A percentile compares a stretch with the other conserved stretches of the same genome.
These are phyloP conservation scores for Scomber japonicus DNA, from an alignment of 2,113 vertebrate genomes.

Conservation along the genomic window DNA sequence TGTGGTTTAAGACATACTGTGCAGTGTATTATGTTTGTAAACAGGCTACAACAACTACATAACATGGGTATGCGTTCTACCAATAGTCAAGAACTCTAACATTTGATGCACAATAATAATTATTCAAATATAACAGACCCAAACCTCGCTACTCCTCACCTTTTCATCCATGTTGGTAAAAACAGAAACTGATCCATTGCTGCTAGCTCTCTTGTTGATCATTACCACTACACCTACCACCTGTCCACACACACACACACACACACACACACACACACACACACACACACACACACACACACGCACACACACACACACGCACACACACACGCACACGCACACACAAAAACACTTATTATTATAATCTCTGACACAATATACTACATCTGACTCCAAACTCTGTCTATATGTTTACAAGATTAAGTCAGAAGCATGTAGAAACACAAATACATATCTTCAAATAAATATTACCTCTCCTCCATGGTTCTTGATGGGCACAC, in stretches of 20 bases:
- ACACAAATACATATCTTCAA: background rate
- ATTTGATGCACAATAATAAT: background rate
- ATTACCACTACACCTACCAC: conserved; percentile 66
- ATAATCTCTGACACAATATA: background rate
- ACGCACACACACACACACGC: too few species aligned
- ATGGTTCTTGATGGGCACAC: conserved; percentile 92
- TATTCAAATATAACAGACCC: background rate
- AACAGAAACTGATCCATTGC: conserved; percentile 25
- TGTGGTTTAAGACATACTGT: background rate
- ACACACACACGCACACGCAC: too few species aligned
- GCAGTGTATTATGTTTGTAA: too few species aligned
- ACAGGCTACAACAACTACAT: too few species aligned
- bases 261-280: too few species aligned
- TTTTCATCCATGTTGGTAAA: conserved; percentile 75
- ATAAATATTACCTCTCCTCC: conserved; percentile 87
- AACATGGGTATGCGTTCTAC: too few species aligned
- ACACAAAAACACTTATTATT: conserved; percentile 2
- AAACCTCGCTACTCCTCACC: conserved; percentile 32
- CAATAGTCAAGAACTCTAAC: background rate
- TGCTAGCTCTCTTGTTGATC: conserved; percentile 58
- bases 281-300: too few species aligned
- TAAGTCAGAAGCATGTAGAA: background rate
- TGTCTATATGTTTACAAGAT: background rate
- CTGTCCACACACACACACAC: conserved; percentile 32
- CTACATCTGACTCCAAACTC: background rate